Evolutionary conservation across 2,113 vertebrate genomes (phyloP), one percentile per base, ranked within the genome.

Genomic region (Paracanthobrama guichenoti): DNA sequence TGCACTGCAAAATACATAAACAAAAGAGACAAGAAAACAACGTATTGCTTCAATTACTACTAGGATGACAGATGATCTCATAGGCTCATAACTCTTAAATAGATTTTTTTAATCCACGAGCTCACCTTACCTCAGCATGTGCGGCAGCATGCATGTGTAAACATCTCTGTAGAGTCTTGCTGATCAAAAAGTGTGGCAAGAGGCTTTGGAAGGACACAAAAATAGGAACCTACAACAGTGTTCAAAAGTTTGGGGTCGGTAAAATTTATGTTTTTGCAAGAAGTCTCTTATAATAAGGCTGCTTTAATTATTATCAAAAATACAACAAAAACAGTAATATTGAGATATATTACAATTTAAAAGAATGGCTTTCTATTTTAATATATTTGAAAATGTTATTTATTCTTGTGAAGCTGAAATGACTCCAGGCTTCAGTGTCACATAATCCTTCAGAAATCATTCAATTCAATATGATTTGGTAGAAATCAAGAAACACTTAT

Each of bases 1-100:
- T 66, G 12, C 44, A 48, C 31, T 24, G 6, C 39, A 55, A 77
- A 14, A 6, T 42, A 24, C 55, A 26, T 59, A 18, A 6, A 8
- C 24, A 18, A 35, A 28, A 39, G 3, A 20, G 22, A 20, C 35
- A 26, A 4, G 60, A 39, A 77, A 20, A 84, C 48, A 62, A 66
- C 39, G 67, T 39, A 39, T 77, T 67, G n/a, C 62, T 44, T n/a
- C 48, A 75, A 66, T 77, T 84, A 64, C 18, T 22, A 20, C 28
- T 55, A 35, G 12, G 28, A 76, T 13, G 18, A 39, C 28, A 77
- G 28, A 22, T 16, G 35, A 60, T 31, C 24, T 78, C 22, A 13
- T 4, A 42, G 13, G 31, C 3, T 42, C 12, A 60, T 78, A n/a
- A 77, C 22, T 39, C 31, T 59, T 46, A 46, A 14, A n/a, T 46